Evolutionary conservation across 2,797 vertebrate species (phyloP).

Genomic region (Tenualosa ilisha): DNA sequence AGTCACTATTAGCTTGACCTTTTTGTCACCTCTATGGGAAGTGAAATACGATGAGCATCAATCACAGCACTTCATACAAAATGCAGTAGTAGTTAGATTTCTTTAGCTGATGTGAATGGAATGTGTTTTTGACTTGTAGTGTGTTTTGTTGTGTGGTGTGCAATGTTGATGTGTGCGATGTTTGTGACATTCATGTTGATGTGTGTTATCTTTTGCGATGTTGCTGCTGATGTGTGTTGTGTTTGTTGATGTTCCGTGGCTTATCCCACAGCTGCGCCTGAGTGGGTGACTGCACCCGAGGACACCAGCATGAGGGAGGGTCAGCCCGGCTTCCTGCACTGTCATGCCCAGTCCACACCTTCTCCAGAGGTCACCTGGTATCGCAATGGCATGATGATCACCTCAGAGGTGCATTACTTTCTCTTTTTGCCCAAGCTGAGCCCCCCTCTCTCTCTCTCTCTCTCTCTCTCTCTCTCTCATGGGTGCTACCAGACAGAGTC

Average conservation of each 20-base stretch:
- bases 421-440: not conserved
- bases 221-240: not conserved
- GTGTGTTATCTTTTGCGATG: not conserved
- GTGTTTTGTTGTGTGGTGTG: too few relatives aligned
- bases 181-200: not conserved
- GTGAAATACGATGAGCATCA: not conserved
- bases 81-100: too few relatives aligned
- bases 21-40: too few relatives aligned
- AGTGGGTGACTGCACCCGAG: slow-evolving; percentile 86
- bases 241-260: slow-evolving; percentile 25
- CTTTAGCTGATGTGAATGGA: too few relatives aligned
- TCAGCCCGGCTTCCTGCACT: slow-evolving; percentile 91
- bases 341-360: slow-evolving; percentile 83
- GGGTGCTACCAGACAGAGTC: not conserved
- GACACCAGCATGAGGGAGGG: slow-evolving; percentile 92
- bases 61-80: not conserved
- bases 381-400: slow-evolving; percentile 80
- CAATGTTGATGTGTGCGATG: not conserved
- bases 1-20: too few relatives aligned
- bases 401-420: slow-evolving; percentile 76
- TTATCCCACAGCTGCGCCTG: slow-evolving; percentile 78
- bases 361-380: slow-evolving; percentile 86
- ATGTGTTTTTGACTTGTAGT: too few relatives aligned
- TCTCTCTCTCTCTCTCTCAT: not conserved
- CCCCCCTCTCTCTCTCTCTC: not conserved